Base-by-base conservation (phyloP, 2,888 invertebrate species). In the Melipona bicolor region DNA sequence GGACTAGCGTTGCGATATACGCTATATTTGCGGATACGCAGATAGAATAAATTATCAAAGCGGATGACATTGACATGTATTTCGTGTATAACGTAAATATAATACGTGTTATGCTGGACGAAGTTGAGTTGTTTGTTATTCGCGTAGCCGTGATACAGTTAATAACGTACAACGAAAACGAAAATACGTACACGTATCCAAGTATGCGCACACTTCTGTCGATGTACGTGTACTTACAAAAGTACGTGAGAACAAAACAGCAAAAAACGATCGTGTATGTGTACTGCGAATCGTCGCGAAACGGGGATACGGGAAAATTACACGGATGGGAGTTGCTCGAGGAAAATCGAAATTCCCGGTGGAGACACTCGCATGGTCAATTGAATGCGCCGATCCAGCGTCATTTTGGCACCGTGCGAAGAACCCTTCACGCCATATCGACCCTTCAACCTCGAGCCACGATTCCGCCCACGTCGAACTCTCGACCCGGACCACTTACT, bases 401-500 rank as follows among this genome's bases (percentile, higher is more conserved):
- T 87, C 73, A 64, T 83, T 88, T 87, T 32, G 87, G 85, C 87
- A 88, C 67, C 56, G 80, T 49, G 61, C 79, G 72, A 43, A 50
- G 77, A 83, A 64, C 85, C 85, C 77, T 88, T 87, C 68, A 69
- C 83, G 79, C 71, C 71, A 73, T 88, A 88, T 88, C 88, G 88
- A 88, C 87, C 88, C 81, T 85, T 75, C 81, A 81, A 84, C 78
- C 87, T 67, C 83, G 85, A 79, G 78, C 77, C 85, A 71, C 77
- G 81, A 86, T 85, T 82, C 83, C 85, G 77, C 82, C 85, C 79
- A 79, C 79, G 79, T 85, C 82, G 71, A 71, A 67, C 64, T 24
- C 61, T 61, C 49, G 21, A 61, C 69, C 67, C 65, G 62, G 56
- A 69, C 32, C 72, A 50, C 65, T 78, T 69, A 84, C 78, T 75